Percentiles rank a stretch among this genome's conserved stretches.
These are phyloP conservation scores for Naso thynnoides DNA, from an alignment of 2,797 vertebrate species.

Conservation along the genomic window DNA sequence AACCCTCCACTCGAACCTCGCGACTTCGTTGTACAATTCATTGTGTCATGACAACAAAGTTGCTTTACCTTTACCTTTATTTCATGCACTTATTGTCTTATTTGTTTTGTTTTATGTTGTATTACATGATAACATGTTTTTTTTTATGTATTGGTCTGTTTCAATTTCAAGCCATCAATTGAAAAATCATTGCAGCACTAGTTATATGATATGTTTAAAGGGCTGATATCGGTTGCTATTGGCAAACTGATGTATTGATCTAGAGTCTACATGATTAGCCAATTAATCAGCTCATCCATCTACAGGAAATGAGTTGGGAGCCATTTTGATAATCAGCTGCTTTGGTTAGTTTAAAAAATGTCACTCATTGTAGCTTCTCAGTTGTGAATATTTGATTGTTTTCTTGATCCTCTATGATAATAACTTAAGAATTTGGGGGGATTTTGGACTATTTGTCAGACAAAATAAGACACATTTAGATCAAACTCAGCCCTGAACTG, in stretches of 20 bases:
- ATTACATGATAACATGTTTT: too few species aligned
- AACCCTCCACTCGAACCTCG: too few species aligned
- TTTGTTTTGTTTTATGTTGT: too few species aligned
- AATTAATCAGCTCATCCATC: background rate
- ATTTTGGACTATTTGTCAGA: background rate
- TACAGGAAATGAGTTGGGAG: background rate
- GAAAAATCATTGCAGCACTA: too few species aligned
- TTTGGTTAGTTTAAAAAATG: background rate
- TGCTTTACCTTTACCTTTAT: too few species aligned
- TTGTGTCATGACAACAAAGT: too few species aligned
- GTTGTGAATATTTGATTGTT: background rate
- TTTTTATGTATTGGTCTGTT: too few species aligned
- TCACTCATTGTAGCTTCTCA: background rate
- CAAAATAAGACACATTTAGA: background rate
- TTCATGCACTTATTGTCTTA: too few species aligned
- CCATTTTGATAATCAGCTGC: background rate
- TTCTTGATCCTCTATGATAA: background rate
- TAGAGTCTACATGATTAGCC: background rate
- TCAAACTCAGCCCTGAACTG: background rate
- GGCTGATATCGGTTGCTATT: too few species aligned
- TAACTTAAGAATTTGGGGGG: background rate
- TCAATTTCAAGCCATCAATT: too few species aligned
- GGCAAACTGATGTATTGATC: background rate
- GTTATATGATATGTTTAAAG: too few species aligned
- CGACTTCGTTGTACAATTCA: too few species aligned